Evolutionary conservation across 2,113 vertebrate species (phyloP).

Genomic region (Ictalurus punctatus): DNA sequence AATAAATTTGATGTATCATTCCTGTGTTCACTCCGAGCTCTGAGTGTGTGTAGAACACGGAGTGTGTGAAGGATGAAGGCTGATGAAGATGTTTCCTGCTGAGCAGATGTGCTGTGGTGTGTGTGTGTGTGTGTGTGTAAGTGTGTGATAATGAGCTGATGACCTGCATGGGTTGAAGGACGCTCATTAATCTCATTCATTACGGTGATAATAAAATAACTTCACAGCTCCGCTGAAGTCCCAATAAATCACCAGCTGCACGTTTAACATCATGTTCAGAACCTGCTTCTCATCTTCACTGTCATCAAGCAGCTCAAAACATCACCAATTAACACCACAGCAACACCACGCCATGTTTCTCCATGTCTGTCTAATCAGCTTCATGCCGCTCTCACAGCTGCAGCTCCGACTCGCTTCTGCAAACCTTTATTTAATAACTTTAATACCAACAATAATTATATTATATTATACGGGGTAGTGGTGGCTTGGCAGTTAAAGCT

Average conservation of each 20-base stretch:
- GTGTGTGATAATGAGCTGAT: not conserved
- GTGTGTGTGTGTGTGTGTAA: not conserved
- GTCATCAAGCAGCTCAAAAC: not conserved
- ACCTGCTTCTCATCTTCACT: not conserved
- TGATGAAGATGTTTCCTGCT: not conserved
- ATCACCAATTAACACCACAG: not conserved
- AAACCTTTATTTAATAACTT: too few species aligned
- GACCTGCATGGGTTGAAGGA: not conserved
- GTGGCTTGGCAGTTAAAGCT: too few species aligned
- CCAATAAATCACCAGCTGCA: not conserved
- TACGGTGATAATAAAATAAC: not conserved
- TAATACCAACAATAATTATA: too few species aligned
- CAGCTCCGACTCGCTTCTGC: too few species aligned
- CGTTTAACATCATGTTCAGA: too few species aligned
- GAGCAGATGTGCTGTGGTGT: not conserved
- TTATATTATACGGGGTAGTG: too few species aligned
- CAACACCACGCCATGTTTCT: too few species aligned
- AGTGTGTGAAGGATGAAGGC: not conserved
- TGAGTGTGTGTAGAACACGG: not conserved
- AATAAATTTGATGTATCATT: too few species aligned
- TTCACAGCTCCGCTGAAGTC: not conserved
- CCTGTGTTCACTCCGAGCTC: not conserved
- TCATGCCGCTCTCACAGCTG: too few species aligned
- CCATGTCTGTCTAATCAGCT: too few species aligned
- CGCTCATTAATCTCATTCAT: conserved; percentile 2